phyloP scores from a whole-genome alignment of 2,113 vertebrate genomes.

The Monarcha castaneiventris region DNA sequence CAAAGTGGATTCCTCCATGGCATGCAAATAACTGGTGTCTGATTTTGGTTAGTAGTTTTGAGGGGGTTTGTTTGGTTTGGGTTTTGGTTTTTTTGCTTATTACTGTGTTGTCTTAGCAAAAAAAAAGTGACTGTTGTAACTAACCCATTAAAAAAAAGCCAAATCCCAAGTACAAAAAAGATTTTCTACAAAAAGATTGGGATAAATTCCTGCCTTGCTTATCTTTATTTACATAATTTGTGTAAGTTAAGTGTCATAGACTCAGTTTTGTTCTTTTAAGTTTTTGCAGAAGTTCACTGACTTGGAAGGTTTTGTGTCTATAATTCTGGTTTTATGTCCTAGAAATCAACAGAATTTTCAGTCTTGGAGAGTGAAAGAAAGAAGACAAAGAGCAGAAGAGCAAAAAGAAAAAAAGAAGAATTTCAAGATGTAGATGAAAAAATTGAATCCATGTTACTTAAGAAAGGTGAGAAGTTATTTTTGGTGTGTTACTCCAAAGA shows the following conservation, averaged over 20 bases:
- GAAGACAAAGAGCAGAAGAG: constrained; percentile 66
- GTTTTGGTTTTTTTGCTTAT: neutral
- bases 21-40: neutral
- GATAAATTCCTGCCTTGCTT: neutral
- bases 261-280: neutral
- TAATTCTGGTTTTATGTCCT: constrained; percentile 6
- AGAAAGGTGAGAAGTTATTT: constrained; percentile 75
- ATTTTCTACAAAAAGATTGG: neutral
- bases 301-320: neutral
- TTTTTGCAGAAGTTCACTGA: neutral
- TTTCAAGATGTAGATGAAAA: constrained; percentile 66
- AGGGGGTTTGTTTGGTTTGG: neutral
- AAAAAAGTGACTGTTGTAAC: neutral
- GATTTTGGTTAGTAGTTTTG: neutral
- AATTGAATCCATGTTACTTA: constrained; percentile 60
- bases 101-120: neutral
- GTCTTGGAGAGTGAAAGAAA: constrained; percentile 75
- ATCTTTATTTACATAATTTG: neutral
- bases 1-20: neutral
- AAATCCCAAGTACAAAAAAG: neutral
- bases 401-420: constrained; percentile 67
- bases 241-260: neutral
- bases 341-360: constrained; percentile 72
- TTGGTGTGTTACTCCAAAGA: neutral
- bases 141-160: neutral